A percentile compares a stretch with the other conserved stretches of the same genome.
phyloP scores from a whole-genome alignment of 92 coral and sea anemone genomes.

The Epizoanthus stellaris region DNA sequence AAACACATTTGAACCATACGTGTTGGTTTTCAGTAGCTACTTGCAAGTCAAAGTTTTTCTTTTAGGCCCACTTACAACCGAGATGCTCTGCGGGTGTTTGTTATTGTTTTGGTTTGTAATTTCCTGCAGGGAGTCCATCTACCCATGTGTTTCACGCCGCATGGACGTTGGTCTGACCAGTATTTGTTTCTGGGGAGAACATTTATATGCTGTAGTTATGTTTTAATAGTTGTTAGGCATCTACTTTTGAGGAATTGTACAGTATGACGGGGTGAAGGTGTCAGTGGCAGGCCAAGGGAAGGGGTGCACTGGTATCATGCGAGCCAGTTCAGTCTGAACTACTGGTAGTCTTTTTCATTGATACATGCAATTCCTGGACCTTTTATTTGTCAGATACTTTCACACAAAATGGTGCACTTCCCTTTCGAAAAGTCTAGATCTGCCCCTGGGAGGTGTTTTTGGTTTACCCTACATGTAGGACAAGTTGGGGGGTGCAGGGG shows the following conservation, averaged over 20 bases:
- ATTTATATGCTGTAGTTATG: constrained; percentile 12
- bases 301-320: neutral
- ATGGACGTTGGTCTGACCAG: too few relatives aligned
- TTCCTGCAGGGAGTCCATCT: too few relatives aligned
- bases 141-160: too few relatives aligned
- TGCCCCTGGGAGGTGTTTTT: constrained; percentile 7
- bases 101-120: too few relatives aligned
- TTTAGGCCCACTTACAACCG: too few relatives aligned
- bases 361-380: constrained; percentile 1
- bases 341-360: constrained; percentile 6
- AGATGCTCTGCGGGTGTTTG: too few relatives aligned
- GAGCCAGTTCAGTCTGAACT: constrained; percentile 4
- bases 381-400: constrained; percentile 1
- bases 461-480: neutral
- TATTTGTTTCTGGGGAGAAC: neutral
- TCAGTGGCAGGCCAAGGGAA: neutral
- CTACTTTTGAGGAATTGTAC: neutral
- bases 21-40: too few relatives aligned
- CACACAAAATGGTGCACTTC: constrained; percentile 3
- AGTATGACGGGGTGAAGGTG: neutral
- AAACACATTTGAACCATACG: neutral
- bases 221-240: constrained; percentile 6
- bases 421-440: constrained; percentile 18
- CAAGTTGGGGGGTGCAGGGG: constrained; percentile 12
- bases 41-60: too few relatives aligned